These are phyloP conservation scores for Sardina pilchardus DNA, from an alignment of 2,113 vertebrate genomes.

Conservation along the genomic window DNA sequence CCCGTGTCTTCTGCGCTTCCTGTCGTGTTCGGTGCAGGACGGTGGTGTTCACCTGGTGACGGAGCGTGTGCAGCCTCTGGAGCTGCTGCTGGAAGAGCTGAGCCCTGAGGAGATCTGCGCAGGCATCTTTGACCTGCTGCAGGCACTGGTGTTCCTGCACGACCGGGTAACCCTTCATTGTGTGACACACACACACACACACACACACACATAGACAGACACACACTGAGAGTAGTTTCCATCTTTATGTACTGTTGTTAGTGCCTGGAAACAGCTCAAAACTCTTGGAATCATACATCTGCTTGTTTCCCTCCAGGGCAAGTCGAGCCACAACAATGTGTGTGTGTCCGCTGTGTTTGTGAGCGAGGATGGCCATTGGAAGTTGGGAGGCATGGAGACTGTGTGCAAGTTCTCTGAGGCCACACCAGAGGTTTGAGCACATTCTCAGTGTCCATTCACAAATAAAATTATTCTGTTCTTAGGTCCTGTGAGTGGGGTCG, in stretches of 20 bases:
- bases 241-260: not conserved
- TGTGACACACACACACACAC: not conserved
- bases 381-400: constrained; percentile 95
- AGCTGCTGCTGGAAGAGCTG: constrained; percentile 76
- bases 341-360: constrained; percentile 91
- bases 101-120: constrained; percentile 89
- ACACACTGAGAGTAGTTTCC: not conserved
- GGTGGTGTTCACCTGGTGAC: constrained; percentile 92
- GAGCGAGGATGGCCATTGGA: constrained; percentile 96
- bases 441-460: not conserved
- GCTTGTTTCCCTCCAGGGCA: constrained; percentile 74
- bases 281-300: not conserved
- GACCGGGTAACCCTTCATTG: constrained; percentile 80
- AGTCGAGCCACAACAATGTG: constrained; percentile 93
- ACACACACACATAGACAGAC: constrained; percentile 4
- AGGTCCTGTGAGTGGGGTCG: not conserved
- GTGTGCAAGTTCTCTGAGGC: constrained; percentile 89
- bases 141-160: constrained; percentile 91
- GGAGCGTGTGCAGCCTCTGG: constrained; percentile 86
- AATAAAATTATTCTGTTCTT: not conserved
- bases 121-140: constrained; percentile 90
- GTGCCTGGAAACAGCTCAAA: too few species aligned
- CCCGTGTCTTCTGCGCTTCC: constrained; percentile 91
- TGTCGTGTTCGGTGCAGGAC: constrained; percentile 89
- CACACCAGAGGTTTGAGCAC: constrained; percentile 63